Evolutionary conservation across 2,888 invertebrate genomes (phyloP), one percentile per base, ranked within the genome.

Genomic region (Synanthedon andrenaeformis): DNA sequence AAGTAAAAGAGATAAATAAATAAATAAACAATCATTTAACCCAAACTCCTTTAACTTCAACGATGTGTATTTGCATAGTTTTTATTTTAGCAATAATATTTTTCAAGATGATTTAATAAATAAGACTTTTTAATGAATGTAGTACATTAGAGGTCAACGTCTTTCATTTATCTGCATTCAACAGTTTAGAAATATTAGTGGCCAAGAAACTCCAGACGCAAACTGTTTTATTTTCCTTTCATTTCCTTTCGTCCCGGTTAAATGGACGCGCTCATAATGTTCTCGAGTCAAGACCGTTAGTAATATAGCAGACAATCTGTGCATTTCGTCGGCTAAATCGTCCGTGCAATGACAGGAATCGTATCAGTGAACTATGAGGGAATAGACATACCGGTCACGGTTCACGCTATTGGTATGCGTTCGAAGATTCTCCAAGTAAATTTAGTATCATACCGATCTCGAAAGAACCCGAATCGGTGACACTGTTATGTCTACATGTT

Each of bases 301-400:
- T 35, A 35, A 54, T 49, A 19, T 49, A 45, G 54, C 54, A 54
- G 56, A 51, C 56, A 61, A 60, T 59, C 54, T 56, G 56, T 56
- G 54, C 57, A 56, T 53, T 59, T 59, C 59, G 54, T 51, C 55
- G 54, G 56, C 59, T 58, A 61, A 62, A 62, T 62, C 58, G 60
- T 55, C 58, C 58, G 52, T 60, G 57, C 56, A 62, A 69, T 63
- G 62, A 60, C 59, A 61, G 63, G 58, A 63, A 63, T 65, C 59
- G 57, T 54, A 59, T 57, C 58, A 56, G 53, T 56, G 55, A 60
- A 58, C 58, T 63, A 56, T 59, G 60, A 57, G 53, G 57, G 57
- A 55, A 59, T 42, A 50, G 57, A 63, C 59, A 60, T 60, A 58
- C 12, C 45, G 45, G 45, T 45, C 45, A 45, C 45, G 14, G 45